Percentiles rank a stretch among this genome's conserved stretches.
phyloP scores from a whole-genome alignment of 2,888 invertebrate genomes.

The Drosophila ochracea region DNA sequence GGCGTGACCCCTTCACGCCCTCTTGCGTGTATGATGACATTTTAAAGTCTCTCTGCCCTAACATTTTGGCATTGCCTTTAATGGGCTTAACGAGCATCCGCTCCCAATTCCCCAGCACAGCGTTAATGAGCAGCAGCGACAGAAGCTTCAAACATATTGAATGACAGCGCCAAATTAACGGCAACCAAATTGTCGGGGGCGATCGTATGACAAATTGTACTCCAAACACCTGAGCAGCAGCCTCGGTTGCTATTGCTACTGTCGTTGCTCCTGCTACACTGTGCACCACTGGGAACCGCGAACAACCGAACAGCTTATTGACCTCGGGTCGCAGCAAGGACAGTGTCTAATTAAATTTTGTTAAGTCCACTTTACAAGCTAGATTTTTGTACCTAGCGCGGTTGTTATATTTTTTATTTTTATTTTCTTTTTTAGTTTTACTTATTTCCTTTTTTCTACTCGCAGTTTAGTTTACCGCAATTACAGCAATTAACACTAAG shows the following conservation, averaged over 20 bases:
- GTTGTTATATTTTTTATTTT: slow-evolving; percentile 25
- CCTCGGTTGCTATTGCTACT: not conserved
- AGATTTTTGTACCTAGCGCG: slow-evolving; percentile 12
- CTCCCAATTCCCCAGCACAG: slow-evolving; percentile 40
- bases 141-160: slow-evolving; percentile 65
- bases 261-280: slow-evolving; percentile 3
- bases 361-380: slow-evolving; percentile 46
- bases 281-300: slow-evolving; percentile 2
- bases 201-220: slow-evolving; percentile 69
- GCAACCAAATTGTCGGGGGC: slow-evolving; percentile 34
- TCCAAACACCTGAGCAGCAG: slow-evolving; percentile 35
- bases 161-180: slow-evolving; percentile 68
- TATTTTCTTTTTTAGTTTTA: slow-evolving; percentile 17
- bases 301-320: slow-evolving; percentile 42
- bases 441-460: slow-evolving; percentile 16
- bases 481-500: slow-evolving; percentile 80
- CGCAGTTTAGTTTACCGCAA: slow-evolving; percentile 77
- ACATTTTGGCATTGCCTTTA: slow-evolving; percentile 63
- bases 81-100: slow-evolving; percentile 75
- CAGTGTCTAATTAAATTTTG: slow-evolving; percentile 65
- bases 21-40: slow-evolving; percentile 49
- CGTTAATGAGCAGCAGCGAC: slow-evolving; percentile 45
- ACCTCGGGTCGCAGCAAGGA: slow-evolving; percentile 61
- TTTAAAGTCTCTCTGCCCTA: slow-evolving; percentile 62
- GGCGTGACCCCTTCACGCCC: slow-evolving; percentile 34